phyloP scores from a whole-genome alignment of 2,888 invertebrate species.

The Polyommatus iphigenia region DNA sequence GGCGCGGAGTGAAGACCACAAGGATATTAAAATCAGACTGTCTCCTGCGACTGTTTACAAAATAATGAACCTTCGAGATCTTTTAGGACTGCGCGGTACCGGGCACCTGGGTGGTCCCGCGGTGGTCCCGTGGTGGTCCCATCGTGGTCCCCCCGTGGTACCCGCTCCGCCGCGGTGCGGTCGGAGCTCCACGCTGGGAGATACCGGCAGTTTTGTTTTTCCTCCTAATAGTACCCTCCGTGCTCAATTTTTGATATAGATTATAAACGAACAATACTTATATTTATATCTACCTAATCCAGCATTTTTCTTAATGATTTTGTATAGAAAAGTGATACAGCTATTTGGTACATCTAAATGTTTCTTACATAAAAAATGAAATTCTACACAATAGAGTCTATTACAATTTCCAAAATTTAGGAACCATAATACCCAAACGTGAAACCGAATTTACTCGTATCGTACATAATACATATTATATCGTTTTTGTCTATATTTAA shows the following conservation, averaged over 20 bases:
- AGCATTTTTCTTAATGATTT: conserved; percentile 71
- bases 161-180: neutral
- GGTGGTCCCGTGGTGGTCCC: neutral
- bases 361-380: conserved; percentile 76
- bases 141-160: neutral
- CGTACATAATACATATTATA: conserved; percentile 73
- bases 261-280: conserved; percentile 72
- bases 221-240: conserved; percentile 75
- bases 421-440: conserved; percentile 81
- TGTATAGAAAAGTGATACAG: conserved; percentile 78
- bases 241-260: conserved; percentile 70
- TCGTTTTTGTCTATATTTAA: conserved; percentile 69
- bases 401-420: conserved; percentile 81
- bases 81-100: conserved; percentile 43
- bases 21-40: conserved; percentile 73
- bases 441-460: conserved; percentile 75
- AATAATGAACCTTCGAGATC: conserved; percentile 58
- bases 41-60: conserved; percentile 56
- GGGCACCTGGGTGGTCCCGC: conserved; percentile 37
- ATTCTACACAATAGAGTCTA: conserved; percentile 78
- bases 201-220: conserved; percentile 74
- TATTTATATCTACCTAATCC: conserved; percentile 72
- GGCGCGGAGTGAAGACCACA: conserved; percentile 78
- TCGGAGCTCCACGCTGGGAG: conserved; percentile 54
- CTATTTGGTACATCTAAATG: conserved; percentile 79